Percentiles rank a stretch among this genome's conserved stretches.
phyloP scores from a whole-genome alignment of 2,797 vertebrate genomes.

The Phrynocephalus vlangalii region DNA sequence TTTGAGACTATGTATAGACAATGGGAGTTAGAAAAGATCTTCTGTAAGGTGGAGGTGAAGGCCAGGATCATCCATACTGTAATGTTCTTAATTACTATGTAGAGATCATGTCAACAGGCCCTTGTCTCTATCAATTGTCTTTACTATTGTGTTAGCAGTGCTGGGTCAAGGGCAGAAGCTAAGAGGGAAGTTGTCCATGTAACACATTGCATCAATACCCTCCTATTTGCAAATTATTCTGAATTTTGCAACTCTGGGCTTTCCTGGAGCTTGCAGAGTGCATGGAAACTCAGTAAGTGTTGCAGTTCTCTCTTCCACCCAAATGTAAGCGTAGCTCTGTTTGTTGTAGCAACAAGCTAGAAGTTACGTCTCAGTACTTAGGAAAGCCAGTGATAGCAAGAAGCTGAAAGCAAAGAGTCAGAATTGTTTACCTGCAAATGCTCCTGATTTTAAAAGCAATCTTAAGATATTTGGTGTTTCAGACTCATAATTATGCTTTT shows the following conservation, averaged over 20 bases:
- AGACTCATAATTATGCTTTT: background rate
- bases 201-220: constrained; percentile 14
- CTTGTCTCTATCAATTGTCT: background rate
- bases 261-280: constrained; percentile 22
- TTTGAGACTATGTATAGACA: too few species aligned
- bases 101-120: too few species aligned
- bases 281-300: constrained; percentile 27
- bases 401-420: background rate
- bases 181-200: background rate
- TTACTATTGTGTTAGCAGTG: background rate
- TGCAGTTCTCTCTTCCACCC: background rate
- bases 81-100: too few species aligned
- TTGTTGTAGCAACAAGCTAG: constrained; percentile 37
- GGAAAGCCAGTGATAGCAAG: constrained; percentile 8
- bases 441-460: background rate
- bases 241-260: constrained; percentile 31
- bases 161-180: background rate
- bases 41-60: too few species aligned
- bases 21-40: too few species aligned
- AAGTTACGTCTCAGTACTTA: background rate
- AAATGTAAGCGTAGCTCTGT: constrained; percentile 34
- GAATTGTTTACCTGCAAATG: background rate
- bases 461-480: background rate
- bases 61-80: too few species aligned
- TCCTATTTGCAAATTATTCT: constrained; percentile 15